Base-by-base conservation (phyloP, 2,113 vertebrate species). In the Pachypanchax playfairii region DNA sequence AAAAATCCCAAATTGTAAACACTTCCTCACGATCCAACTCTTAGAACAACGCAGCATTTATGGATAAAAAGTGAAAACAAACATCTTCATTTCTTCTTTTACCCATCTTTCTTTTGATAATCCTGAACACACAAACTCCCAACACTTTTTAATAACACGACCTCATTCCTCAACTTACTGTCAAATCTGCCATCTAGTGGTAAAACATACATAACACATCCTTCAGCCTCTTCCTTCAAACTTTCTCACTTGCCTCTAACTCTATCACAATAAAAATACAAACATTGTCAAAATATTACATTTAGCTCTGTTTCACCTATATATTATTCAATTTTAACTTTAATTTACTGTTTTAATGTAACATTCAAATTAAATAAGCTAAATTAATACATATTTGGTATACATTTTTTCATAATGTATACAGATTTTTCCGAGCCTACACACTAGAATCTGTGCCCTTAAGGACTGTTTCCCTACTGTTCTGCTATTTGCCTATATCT, bases 171-270 rank as follows among this genome's bases (percentile, higher is more conserved):
- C 41, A 36, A 33, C 17, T 49, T 48, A 41, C 60, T 71, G 22
- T 20, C 5, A 28, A 50, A 60, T 69, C 7, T 79, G 78, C 87
- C 86, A 79, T 77, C 86, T 83, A 78, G 81, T 88, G 88, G 81
- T 53, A 17, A 4, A 65, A 74, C 53, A 11, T 63, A 7, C 38
- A 56, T 24, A 63, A 31, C n/a, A 9, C 5, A 25, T 62, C 63
- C 65, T 4, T 17, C 28, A 56, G 28, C 22, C 3, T 24, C 14
- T 20, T 20, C 5, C 51, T 5, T 31, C 1, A 0, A 59, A 33
- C 17, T 14, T n/a, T 31, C 38, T 38, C 14, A 22, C 9, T n/a
- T 56, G 2, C 10, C 18, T 43, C 41, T 13, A 61, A n/a, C 24
- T 28, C 20, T 33, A 7, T 14, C n/a, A 3, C 9, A 51, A 43